These are phyloP conservation scores for Pteromalus puparum DNA, from an alignment of 1,140 invertebrate species.

Conservation along the genomic window DNA sequence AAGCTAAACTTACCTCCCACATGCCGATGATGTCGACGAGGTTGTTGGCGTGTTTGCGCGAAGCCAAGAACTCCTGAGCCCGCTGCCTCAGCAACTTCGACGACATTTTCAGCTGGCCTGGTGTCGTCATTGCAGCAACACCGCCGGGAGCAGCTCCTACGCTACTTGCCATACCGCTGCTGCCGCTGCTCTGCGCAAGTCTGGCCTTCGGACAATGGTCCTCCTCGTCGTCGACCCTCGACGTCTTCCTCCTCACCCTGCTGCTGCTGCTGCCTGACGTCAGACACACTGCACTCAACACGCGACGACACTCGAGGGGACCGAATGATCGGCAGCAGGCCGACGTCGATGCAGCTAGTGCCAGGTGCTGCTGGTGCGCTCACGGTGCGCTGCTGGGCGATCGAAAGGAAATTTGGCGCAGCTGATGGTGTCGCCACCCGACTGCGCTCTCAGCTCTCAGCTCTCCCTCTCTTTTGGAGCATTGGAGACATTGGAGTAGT, in stretches of 20 bases:
- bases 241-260: not conserved
- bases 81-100: constrained; percentile 78
- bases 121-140: constrained; percentile 7
- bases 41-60: constrained; percentile 79
- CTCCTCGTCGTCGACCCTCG: not conserved
- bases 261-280: constrained; percentile 19
- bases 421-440: too few relatives aligned
- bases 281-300: not conserved
- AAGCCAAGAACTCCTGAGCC: constrained; percentile 81
- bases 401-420: too few relatives aligned
- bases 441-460: too few relatives aligned
- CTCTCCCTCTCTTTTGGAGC: too few relatives aligned
- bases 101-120: constrained; percentile 65
- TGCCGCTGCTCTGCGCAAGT: not conserved
- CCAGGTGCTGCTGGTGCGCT: too few relatives aligned
- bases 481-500: too few relatives aligned
- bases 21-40: constrained; percentile 79
- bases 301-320: not conserved
- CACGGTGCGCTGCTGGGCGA: too few relatives aligned
- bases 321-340: not conserved
- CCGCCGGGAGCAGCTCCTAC: constrained; percentile 32
- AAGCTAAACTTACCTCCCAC: constrained; percentile 75
- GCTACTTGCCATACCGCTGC: constrained; percentile 37
- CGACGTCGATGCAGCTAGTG: not conserved
- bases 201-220: not conserved